phyloP scores from a whole-genome alignment of 2,797 vertebrate species.

The Chaunax sp. region DNA sequence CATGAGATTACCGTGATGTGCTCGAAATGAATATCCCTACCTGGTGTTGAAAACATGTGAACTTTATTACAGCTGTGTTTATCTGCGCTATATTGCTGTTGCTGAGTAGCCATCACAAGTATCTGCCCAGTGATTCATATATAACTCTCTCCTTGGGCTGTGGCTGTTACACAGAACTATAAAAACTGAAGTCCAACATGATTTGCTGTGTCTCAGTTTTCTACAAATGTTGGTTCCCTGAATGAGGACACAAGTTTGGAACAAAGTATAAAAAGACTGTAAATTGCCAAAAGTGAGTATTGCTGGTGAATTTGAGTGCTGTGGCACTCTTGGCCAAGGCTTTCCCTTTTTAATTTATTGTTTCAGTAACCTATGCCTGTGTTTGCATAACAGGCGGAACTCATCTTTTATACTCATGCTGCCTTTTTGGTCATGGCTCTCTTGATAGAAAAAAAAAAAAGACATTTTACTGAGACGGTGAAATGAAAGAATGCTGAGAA shows the following conservation, averaged over 20 bases:
- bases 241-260: background rate
- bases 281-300: background rate
- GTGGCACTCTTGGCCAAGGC: no score
- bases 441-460: no score
- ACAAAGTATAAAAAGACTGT: no score
- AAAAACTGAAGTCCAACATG: background rate
- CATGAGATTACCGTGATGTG: background rate
- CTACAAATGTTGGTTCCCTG: background rate
- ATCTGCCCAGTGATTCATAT: background rate
- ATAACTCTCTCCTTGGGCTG: background rate
- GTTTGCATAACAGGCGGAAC: no score
- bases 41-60: no score
- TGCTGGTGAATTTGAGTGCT: no score
- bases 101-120: no score
- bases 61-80: background rate
- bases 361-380: background rate
- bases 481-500: no score
- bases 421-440: no score
- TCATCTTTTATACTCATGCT: no score
- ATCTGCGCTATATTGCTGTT: no score
- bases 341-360: background rate
- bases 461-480: background rate
- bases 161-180: background rate
- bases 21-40: background rate
- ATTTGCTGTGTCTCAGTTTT: background rate